Conservation (phyloP, 92 coral and sea anemone genomes). For the Epizoanthus rinbou region DNA sequence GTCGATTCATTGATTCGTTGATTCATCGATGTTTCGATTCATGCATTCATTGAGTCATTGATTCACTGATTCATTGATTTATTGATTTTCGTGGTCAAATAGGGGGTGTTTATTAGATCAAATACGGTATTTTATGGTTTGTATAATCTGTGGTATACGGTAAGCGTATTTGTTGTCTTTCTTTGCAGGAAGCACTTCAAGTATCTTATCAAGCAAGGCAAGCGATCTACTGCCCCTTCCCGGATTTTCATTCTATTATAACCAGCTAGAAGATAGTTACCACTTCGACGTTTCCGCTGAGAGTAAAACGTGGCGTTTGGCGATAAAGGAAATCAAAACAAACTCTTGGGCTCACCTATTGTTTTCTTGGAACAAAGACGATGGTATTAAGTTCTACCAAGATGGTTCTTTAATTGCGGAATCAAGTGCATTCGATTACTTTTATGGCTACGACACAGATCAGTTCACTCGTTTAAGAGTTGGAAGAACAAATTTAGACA, state of each 20-base stretch:
- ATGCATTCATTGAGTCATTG: too few species aligned
- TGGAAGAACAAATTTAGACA: conserved; percentile 3
- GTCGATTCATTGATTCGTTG: too few species aligned
- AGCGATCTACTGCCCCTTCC: conserved; percentile 14
- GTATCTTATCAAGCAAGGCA: conserved; percentile 30
- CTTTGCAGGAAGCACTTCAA: conserved; percentile 11
- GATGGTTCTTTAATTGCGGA: conserved; percentile 20
- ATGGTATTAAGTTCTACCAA: conserved; percentile 27
- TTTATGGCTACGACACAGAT: neutral
- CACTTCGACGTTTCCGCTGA: conserved; percentile 19
- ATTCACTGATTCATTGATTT: too few species aligned
- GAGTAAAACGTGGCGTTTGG: conserved; percentile 6
- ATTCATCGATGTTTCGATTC: too few species aligned
- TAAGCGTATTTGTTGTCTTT: too few species aligned
- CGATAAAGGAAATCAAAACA: conserved; percentile 1
- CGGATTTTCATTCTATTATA: conserved; percentile 23
- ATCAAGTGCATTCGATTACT: neutral
- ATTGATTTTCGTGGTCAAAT: too few species aligned
- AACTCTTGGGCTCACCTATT: conserved; percentile 16
- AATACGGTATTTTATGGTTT: too few species aligned
- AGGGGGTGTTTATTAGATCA: too few species aligned
- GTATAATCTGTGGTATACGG: too few species aligned
- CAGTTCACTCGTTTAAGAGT: conserved; percentile 25
- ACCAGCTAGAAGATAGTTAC: conserved; percentile 1
- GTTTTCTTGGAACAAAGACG: conserved; percentile 36